These are phyloP conservation scores for Cephalopachus bancanus DNA, from an alignment of 2,797 vertebrate species.

Conservation along the genomic window DNA sequence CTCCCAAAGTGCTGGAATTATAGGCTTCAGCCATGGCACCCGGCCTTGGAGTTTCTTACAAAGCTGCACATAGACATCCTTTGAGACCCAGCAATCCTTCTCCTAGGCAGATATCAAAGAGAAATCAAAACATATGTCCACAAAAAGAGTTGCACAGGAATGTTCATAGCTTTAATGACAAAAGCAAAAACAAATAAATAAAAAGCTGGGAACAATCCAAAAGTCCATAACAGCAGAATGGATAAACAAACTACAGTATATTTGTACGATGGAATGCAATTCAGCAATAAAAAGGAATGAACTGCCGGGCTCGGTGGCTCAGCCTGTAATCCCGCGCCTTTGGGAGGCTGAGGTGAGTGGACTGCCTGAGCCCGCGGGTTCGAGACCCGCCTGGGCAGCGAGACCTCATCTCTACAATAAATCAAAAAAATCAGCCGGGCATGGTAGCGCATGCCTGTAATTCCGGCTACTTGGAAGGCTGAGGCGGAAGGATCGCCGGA, in stretches of 20 bases:
- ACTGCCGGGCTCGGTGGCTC: no score
- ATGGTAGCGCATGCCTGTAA: no score
- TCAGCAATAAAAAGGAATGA: background rate
- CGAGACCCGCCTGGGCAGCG: no score
- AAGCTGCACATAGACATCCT: conserved; percentile 7
- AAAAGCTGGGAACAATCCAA: background rate
- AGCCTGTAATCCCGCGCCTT: no score
- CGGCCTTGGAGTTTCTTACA: background rate
- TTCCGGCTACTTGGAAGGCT: no score
- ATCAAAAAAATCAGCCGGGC: no score
- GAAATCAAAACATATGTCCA: background rate
- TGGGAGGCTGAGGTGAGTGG: no score
- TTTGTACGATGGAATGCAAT: background rate
- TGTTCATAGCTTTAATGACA: background rate
- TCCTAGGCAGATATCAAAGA: background rate
- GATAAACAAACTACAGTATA: background rate
- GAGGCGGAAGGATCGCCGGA: no score
- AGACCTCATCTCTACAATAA: no score
- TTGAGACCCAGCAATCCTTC: background rate
- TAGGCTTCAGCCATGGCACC: no score
- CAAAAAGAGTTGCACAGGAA: background rate
- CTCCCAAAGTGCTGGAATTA: no score
- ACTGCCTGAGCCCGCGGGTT: no score
- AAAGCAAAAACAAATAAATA: background rate
- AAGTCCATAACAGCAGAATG: background rate